Percentiles rank a stretch among this genome's conserved stretches.
Conservation (phyloP, 30 jellyfish, hydroid and myxozoan species). For the Sanderia malayensis region DNA sequence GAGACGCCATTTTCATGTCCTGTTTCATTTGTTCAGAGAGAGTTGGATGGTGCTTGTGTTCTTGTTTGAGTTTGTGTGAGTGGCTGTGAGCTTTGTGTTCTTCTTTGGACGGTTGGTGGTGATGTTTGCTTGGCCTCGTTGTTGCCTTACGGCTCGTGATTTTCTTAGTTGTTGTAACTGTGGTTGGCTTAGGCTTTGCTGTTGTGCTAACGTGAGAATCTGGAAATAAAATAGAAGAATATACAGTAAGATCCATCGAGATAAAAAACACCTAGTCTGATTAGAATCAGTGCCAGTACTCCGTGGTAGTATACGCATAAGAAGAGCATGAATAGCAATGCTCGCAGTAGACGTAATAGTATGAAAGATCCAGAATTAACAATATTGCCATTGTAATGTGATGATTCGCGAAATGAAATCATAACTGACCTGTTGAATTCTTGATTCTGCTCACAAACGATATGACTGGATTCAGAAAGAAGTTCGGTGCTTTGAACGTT, state of each 20-base stretch:
- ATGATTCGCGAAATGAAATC: too few species aligned
- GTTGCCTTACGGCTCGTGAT: conserved; percentile 19
- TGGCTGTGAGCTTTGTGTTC: neutral
- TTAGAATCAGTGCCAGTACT: too few species aligned
- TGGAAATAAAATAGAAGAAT: too few species aligned
- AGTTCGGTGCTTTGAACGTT: conserved; percentile 74
- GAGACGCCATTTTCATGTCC: conserved; percentile 56
- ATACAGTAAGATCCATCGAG: too few species aligned
- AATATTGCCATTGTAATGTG: too few species aligned
- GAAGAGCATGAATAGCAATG: too few species aligned
- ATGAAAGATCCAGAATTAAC: too few species aligned
- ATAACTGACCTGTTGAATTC: conserved; percentile 57
- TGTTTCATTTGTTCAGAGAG: conserved; percentile 37
- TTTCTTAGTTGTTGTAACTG: conserved; percentile 18
- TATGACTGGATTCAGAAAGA: conserved; percentile 69
- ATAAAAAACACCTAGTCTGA: too few species aligned
- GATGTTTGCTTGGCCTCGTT: conserved; percentile 3
- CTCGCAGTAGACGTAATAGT: too few species aligned
- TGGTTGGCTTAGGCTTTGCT: conserved; percentile 21
- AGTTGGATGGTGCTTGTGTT: conserved; percentile 38
- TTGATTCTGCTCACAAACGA: conserved; percentile 72
- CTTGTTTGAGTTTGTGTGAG: conserved; percentile 18
- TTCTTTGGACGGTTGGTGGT: neutral
- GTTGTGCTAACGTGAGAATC: too few species aligned
- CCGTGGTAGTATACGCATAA: too few species aligned